Evolutionary conservation across 2,797 vertebrate genomes (phyloP).

Genomic region (Aulostomus chinensis): DNA sequence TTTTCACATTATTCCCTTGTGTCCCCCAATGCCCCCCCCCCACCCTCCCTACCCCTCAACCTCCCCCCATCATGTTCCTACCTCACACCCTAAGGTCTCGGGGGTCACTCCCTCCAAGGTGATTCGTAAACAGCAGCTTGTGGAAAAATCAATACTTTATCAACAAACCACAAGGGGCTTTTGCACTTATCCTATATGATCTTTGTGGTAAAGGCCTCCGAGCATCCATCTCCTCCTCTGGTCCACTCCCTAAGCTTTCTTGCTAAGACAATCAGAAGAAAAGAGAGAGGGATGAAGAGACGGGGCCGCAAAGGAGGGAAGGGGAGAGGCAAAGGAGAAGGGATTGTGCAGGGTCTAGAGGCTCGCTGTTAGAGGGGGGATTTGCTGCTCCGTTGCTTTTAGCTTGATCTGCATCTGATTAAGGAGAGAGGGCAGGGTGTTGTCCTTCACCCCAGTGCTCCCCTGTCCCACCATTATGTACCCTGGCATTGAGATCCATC

Average conservation of each 20-base stretch:
- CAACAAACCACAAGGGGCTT: conserved; percentile 98
- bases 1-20: conserved; percentile 57
- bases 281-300: conserved; percentile 54
- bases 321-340: conserved; percentile 47
- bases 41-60: too few relatives aligned
- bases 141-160: conserved; percentile 97
- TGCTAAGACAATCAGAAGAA: conserved; percentile 76
- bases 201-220: conserved; percentile 86
- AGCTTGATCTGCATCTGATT: conserved; percentile 99
- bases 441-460: conserved; percentile 94
- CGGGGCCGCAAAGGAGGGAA: conserved; percentile 35
- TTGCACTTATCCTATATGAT: conserved; percentile 97
- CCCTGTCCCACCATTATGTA: conserved; percentile 87
- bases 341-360: conserved; percentile 61
- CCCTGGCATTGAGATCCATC: conserved; percentile 85
- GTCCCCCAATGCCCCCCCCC: conserved; percentile 17
- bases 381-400: conserved; percentile 94
- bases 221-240: conserved; percentile 86
- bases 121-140: conserved; percentile 92
- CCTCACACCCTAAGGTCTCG: conserved; percentile 85
- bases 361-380: conserved; percentile 67
- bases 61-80: conserved; percentile 30
- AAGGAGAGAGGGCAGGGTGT: conserved; percentile 80
- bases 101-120: conserved; percentile 97
- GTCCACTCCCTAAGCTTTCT: conserved; percentile 84